Conservation (phyloP, 2,113 vertebrate genomes). For the Urocitellus parryii region DNA sequence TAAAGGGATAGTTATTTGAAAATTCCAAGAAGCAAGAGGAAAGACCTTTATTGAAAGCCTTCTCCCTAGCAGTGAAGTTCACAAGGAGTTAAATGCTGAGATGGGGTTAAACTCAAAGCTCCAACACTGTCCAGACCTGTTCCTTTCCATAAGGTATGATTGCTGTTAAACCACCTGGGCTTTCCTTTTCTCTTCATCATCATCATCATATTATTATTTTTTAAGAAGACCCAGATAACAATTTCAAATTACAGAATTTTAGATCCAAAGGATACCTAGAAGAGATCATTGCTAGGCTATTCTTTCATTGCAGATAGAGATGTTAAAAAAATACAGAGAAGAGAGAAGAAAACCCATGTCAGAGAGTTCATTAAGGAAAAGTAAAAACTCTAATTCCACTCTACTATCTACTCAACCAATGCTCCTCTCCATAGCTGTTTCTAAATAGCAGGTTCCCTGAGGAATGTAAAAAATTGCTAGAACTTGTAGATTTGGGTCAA, state of each 20-base stretch:
- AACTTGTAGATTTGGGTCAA: background rate
- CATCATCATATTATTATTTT: background rate
- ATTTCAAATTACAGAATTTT: background rate
- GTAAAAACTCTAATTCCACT: background rate
- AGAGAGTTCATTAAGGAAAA: background rate
- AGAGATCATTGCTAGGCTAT: background rate
- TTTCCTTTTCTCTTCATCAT: background rate
- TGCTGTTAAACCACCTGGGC: background rate
- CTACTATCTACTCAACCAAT: background rate
- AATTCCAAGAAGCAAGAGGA: background rate
- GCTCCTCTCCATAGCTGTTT: background rate
- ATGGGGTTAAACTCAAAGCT: background rate
- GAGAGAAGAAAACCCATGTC: background rate
- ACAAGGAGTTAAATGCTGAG: background rate
- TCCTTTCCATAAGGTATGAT: background rate
- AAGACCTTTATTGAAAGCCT: background rate
- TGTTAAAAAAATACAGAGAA: background rate
- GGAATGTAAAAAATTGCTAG: background rate
- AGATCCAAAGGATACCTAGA: background rate
- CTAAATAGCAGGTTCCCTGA: background rate
- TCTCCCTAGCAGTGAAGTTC: background rate
- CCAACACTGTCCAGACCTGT: background rate
- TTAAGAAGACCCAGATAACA: background rate
- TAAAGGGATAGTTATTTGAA: background rate
- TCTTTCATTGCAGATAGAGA: background rate